phyloP scores from a whole-genome alignment of 2,113 vertebrate species.

The Neodon shergylaensis region DNA sequence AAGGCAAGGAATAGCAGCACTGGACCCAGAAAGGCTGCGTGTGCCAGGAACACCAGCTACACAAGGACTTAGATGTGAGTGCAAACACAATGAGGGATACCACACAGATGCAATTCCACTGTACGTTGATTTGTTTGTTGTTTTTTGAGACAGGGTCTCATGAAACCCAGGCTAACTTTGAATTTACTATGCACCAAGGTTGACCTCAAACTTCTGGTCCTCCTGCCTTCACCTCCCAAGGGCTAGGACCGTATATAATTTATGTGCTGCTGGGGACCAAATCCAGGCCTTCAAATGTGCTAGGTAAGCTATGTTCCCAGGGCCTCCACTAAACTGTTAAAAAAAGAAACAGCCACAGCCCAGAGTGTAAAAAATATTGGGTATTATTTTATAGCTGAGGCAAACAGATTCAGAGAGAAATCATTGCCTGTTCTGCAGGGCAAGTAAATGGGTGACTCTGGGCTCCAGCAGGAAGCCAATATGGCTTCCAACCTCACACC shows the following conservation, averaged over 20 bases:
- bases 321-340: neutral
- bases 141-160: neutral
- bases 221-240: neutral
- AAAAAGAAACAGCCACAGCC: neutral
- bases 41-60: rapidly evolving
- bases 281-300: neutral
- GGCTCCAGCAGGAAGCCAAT: rapidly evolving
- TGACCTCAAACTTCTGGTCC: no score
- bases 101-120: no score
- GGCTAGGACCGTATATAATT: neutral
- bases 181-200: neutral
- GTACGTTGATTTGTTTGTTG: neutral
- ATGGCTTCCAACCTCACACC: neutral
- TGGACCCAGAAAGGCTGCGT: rapidly evolving
- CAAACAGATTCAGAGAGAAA: neutral
- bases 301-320: neutral
- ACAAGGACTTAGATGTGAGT: rapidly evolving
- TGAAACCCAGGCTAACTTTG: neutral
- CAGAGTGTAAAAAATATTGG: neutral
- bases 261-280: neutral
- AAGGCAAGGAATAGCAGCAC: rapidly evolving
- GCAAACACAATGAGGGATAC: rapidly evolving
- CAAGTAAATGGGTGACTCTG: neutral
- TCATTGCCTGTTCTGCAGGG: no score
- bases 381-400: neutral